phyloP scores from a whole-genome alignment of 2,797 vertebrate species.

The Rhabdomys pumilio region DNA sequence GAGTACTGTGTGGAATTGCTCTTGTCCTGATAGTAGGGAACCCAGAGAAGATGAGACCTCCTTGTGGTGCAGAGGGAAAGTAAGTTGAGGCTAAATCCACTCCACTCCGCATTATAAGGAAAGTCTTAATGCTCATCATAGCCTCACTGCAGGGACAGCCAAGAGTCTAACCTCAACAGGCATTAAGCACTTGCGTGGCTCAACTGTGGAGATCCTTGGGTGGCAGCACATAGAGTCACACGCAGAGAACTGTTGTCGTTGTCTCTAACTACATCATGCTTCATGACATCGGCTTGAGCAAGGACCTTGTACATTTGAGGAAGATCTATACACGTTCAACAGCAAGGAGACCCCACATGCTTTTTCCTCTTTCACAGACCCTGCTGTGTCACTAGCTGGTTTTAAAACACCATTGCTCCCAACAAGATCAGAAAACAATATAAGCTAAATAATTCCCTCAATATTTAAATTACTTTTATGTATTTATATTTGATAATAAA shows the following conservation, averaged over 20 bases:
- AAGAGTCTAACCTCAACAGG: slow-evolving; percentile 16
- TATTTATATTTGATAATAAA: slow-evolving; percentile 22
- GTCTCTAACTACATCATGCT: not conserved
- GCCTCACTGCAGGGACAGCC: not conserved
- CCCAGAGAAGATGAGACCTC: not conserved
- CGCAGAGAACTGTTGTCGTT: not conserved
- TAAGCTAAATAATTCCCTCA: not conserved
- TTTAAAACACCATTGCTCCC: not conserved
- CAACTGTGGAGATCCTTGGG: not conserved
- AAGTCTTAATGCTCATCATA: not conserved
- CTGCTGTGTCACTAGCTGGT: not conserved
- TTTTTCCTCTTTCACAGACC: not conserved
- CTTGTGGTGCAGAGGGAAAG: not conserved
- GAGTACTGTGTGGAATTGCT: not conserved
- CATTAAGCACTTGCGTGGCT: not conserved
- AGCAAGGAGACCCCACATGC: not conserved
- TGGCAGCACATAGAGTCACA: not conserved
- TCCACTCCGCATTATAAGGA: not conserved
- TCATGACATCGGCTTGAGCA: not conserved
- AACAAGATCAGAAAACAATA: slow-evolving; percentile 14
- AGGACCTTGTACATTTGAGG: not conserved
- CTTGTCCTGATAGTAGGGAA: not conserved
- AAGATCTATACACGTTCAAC: not conserved
- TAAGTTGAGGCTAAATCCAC: not conserved
- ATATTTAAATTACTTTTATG: slow-evolving; percentile 47